Percentiles rank a stretch among this genome's conserved stretches.
Evolutionary conservation across 2,113 vertebrate genomes (phyloP).

Genomic region (Sclerurus mexicanus): DNA sequence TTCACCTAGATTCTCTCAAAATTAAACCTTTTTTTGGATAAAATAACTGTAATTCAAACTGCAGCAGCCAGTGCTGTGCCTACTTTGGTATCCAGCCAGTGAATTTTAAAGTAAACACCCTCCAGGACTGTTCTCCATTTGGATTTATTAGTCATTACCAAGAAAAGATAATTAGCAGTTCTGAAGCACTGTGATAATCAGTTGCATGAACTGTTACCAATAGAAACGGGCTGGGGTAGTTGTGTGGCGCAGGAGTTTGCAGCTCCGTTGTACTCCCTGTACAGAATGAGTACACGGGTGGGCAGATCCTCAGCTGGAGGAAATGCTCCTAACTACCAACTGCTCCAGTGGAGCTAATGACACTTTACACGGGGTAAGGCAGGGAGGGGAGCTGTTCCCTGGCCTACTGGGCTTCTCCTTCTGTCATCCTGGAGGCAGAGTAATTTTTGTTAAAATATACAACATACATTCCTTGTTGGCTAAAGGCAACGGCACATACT

Average conservation of each 20-base stretch:
- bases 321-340: neutral
- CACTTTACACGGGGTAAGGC: neutral
- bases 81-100: conserved; percentile 21
- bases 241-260: neutral
- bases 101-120: conserved; percentile 57
- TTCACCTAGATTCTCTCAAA: neutral
- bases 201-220: conserved; percentile 39
- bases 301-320: conserved; percentile 22
- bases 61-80: conserved; percentile 9
- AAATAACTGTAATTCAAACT: conserved; percentile 22
- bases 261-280: neutral
- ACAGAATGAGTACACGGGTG: neutral
- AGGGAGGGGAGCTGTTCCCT: neutral
- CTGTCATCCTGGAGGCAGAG: neutral
- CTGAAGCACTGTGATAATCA: conserved; percentile 41
- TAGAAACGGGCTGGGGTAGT: neutral
- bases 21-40: neutral
- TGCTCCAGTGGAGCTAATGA: neutral
- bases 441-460: neutral
- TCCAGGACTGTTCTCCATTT: conserved; percentile 53
- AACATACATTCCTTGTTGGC: neutral
- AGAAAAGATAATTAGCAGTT: conserved; percentile 64
- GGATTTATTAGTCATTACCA: conserved; percentile 62
- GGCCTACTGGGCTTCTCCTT: neutral
- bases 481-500: neutral